Evolutionary conservation across 2,888 invertebrate genomes (phyloP).

Genomic region (Lamproptera curius): DNA sequence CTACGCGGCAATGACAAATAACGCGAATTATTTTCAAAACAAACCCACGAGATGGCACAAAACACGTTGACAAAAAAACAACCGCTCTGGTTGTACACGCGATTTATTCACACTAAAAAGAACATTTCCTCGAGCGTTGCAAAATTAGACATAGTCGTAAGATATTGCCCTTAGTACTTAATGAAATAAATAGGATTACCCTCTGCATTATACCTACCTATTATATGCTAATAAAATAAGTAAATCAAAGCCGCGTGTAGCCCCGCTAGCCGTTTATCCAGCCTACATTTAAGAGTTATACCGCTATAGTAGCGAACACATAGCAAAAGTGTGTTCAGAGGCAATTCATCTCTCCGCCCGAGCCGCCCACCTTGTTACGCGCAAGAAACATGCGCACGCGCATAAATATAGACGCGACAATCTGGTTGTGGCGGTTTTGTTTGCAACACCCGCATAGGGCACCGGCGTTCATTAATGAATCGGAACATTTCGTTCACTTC

Average conservation of each 20-base stretch:
- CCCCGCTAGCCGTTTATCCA: too few species aligned
- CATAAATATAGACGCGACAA: constrained; percentile 32
- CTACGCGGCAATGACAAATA: constrained; percentile 20
- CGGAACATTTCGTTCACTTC: not conserved
- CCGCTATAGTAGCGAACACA: not conserved
- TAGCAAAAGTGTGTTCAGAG: not conserved
- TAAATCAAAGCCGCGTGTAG: too few species aligned
- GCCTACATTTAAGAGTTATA: not conserved
- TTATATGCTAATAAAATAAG: too few species aligned
- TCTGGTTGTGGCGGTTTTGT: constrained; percentile 11
- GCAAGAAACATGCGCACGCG: constrained; percentile 13
- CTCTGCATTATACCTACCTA: too few species aligned
- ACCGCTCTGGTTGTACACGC: not conserved
- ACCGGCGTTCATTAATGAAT: constrained; percentile 15
- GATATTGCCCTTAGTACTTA: not conserved
- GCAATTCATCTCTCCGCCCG: constrained; percentile 15
- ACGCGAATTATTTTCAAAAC: constrained; percentile 14
- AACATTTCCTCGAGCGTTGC: too few species aligned
- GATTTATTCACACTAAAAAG: not conserved
- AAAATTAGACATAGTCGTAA: not conserved
- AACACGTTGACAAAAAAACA: not conserved
- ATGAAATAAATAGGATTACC: too few species aligned
- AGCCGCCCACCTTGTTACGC: constrained; percentile 44
- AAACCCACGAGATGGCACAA: not conserved
- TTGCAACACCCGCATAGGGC: not conserved